Evolutionary conservation across 37 sponge, comb jelly and placozoan species (phyloP).

Genomic region (Bolinopsis microptera): DNA sequence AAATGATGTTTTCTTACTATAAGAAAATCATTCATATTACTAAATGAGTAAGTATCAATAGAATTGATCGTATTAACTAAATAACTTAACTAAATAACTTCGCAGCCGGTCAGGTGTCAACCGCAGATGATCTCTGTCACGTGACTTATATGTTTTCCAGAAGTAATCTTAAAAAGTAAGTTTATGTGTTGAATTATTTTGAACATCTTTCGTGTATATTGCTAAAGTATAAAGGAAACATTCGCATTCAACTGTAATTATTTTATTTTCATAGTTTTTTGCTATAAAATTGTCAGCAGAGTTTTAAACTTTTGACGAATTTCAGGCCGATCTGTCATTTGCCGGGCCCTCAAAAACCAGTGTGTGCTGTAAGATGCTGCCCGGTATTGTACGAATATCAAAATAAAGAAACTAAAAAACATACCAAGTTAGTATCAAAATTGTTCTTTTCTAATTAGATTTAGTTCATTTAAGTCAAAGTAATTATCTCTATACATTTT

Average conservation of each 20-base stretch:
- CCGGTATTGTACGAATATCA: conserved; percentile 80
- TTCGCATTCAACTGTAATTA: too few relatives aligned
- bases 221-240: too few relatives aligned
- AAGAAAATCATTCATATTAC: too few relatives aligned
- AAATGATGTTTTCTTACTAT: too few relatives aligned
- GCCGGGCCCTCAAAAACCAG: conserved; percentile 83
- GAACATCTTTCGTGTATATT: too few relatives aligned
- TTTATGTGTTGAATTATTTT: too few relatives aligned
- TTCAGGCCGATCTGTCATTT: conserved; percentile 82
- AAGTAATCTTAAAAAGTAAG: conserved; percentile 16
- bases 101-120: conserved; percentile 42
- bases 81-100: too few relatives aligned
- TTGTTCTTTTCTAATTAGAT: neutral
- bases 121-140: neutral
- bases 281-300: too few relatives aligned
- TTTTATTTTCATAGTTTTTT: too few relatives aligned
- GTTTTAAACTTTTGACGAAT: too few relatives aligned
- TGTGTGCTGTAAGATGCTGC: conserved; percentile 79
- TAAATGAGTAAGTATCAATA: too few relatives aligned
- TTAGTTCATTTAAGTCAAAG: neutral
- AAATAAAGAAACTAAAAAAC: conserved; percentile 19
- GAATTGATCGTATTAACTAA: too few relatives aligned
- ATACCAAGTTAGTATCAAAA: neutral
- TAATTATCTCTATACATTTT: neutral
- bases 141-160: conserved; percentile 27